Evolutionary conservation across 2,113 vertebrate species (phyloP), one percentile per base, ranked within the genome.

Genomic region (Calcarius ornatus): DNA sequence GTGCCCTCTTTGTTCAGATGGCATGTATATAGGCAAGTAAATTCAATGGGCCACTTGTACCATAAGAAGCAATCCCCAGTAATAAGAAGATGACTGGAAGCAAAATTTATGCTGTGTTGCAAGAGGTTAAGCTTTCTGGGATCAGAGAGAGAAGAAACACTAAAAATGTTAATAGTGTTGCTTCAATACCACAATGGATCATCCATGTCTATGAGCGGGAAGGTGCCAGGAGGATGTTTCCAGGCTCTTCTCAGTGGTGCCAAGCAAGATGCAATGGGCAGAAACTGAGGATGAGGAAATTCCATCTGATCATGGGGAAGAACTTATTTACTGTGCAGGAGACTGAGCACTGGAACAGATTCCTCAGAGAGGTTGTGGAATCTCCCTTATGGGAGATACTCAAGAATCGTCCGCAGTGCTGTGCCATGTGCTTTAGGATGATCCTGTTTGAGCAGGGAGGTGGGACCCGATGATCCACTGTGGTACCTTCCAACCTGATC

Each of bases 161-260:
- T 43, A 51, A 59, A n/a, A 77, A 37, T 42, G 12, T 27, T 71
- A 19, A 16, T 80, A 56, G 18, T 21, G 22, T 22, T 64, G 6
- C 33, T 38, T 81, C 28, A 25, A 19, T 47, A 35, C 31, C 43
- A n/a, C 16, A 27, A 4, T 8, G 5, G 31, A 38, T 12, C 15
- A 42, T 24, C 30, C 8, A 30, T 0, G 0, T 31, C 16, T 22
- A 5, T 19, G 14, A 33, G 10, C 23, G 12, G 27, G 8, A 45
- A 15, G 38, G 22, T 23, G 14, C 10, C 54, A 60, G 33, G 33
- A 51, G 14, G 22, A 37, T 51, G 15, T 23, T 69, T 28, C 33
- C 27, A 69, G 54, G 38, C 27, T 51, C 15, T 53, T 86, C 33
- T 27, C 53, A 68, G 45, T 38, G 22, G 4, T 60, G 45, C 6